phyloP scores from a whole-genome alignment of 2,888 invertebrate species.

The Megamerina dolium region DNA sequence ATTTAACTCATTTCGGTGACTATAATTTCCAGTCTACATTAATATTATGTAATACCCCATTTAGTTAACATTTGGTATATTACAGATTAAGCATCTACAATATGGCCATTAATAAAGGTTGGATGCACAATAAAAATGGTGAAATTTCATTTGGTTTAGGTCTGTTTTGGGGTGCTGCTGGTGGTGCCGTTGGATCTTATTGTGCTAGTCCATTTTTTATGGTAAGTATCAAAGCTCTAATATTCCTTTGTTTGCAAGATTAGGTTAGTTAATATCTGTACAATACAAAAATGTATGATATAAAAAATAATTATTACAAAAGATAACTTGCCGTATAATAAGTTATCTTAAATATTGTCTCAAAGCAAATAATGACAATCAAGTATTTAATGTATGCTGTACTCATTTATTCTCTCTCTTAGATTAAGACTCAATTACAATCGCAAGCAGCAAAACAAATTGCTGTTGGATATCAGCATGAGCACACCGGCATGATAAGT shows the following conservation, averaged over 20 bases:
- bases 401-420: too few relatives aligned
- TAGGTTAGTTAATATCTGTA: not conserved
- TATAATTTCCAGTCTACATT: not conserved
- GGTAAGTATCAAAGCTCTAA: too few relatives aligned
- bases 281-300: too few relatives aligned
- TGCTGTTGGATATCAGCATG: slow-evolving; percentile 84
- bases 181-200: slow-evolving; percentile 73
- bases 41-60: not conserved
- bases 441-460: slow-evolving; percentile 57
- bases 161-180: slow-evolving; percentile 66
- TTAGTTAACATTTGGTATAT: not conserved
- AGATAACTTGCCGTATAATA: too few relatives aligned
- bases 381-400: too few relatives aligned
- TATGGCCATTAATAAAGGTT: slow-evolving; percentile 61
- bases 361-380: too few relatives aligned
- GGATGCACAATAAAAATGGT: slow-evolving; percentile 56
- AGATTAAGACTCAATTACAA: slow-evolving; percentile 48
- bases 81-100: slow-evolving; percentile 69
- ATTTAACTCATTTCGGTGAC: slow-evolving; percentile 63
- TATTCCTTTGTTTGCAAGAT: too few relatives aligned
- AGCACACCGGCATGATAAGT: slow-evolving; percentile 60
- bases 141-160: slow-evolving; percentile 61
- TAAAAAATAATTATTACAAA: too few relatives aligned
- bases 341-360: too few relatives aligned
- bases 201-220: slow-evolving; percentile 83